These are phyloP conservation scores for Microvelia longipes DNA, from an alignment of 1,140 invertebrate species.

Conservation along the genomic window DNA sequence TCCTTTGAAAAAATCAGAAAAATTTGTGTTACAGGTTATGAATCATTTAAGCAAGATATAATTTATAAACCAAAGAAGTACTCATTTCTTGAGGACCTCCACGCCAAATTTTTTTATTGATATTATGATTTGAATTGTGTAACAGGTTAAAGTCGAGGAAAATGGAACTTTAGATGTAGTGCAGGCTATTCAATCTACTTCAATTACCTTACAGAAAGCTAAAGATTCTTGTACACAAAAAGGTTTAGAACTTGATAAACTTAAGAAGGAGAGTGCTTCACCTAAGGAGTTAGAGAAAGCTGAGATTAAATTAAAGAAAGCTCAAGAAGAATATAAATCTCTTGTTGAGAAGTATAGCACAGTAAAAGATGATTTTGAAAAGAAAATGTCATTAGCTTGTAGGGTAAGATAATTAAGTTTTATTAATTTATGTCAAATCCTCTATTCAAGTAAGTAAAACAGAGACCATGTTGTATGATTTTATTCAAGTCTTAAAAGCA, in stretches of 20 bases:
- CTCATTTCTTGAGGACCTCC: too few relatives aligned
- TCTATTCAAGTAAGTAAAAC: neutral
- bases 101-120: too few relatives aligned
- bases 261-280: constrained; percentile 77
- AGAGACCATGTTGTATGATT: neutral
- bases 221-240: constrained; percentile 77
- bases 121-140: too few relatives aligned
- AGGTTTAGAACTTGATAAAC: constrained; percentile 68
- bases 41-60: too few relatives aligned
- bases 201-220: constrained; percentile 68
- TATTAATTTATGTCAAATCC: too few relatives aligned
- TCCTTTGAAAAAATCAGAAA: too few relatives aligned
- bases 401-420: constrained; percentile 38
- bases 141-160: constrained; percentile 83
- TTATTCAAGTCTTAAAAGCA: neutral
- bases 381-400: constrained; percentile 84
- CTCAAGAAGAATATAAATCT: constrained; percentile 81
- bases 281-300: constrained; percentile 84
- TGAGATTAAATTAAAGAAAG: constrained; percentile 78
- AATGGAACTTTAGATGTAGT: constrained; percentile 77
- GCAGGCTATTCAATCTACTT: constrained; percentile 72
- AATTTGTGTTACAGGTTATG: too few relatives aligned
- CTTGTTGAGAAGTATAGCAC: constrained; percentile 76
- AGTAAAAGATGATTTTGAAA: constrained; percentile 82
- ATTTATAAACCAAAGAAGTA: too few relatives aligned